phyloP scores from a whole-genome alignment of 2,888 invertebrate species.

The Nephrotoma appendiculata region DNA sequence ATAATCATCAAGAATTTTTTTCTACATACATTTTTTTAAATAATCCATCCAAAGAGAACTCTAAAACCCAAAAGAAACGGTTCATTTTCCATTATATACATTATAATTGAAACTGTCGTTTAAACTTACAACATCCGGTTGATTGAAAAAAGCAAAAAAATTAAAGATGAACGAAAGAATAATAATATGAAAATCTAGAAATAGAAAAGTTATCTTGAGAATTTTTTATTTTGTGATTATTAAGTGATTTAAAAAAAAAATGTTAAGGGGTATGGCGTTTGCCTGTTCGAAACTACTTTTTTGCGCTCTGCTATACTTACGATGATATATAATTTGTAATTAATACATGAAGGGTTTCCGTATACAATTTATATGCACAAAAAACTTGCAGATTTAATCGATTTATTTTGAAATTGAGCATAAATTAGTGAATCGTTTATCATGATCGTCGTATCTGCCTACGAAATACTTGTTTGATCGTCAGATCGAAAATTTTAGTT shows the following conservation, averaged over 20 bases:
- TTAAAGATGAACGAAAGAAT: neutral
- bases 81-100: neutral
- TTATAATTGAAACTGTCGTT: neutral
- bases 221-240: neutral
- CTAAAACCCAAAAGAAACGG: neutral
- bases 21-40: neutral
- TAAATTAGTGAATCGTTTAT: neutral
- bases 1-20: neutral
- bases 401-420: neutral
- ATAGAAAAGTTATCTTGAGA: neutral
- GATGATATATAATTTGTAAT: neutral
- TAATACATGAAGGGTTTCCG: neutral
- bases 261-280: neutral
- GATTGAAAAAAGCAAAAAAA: neutral
- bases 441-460: neutral
- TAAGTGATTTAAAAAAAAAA: neutral
- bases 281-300: neutral
- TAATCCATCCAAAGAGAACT: neutral
- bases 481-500: neutral
- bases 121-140: neutral
- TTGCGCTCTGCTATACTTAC: neutral
- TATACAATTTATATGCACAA: neutral
- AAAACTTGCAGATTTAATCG: neutral
- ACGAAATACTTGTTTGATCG: neutral
- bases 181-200: neutral